Conservation (phyloP, 2,797 vertebrate species). For the Poecilia wingei region DNA sequence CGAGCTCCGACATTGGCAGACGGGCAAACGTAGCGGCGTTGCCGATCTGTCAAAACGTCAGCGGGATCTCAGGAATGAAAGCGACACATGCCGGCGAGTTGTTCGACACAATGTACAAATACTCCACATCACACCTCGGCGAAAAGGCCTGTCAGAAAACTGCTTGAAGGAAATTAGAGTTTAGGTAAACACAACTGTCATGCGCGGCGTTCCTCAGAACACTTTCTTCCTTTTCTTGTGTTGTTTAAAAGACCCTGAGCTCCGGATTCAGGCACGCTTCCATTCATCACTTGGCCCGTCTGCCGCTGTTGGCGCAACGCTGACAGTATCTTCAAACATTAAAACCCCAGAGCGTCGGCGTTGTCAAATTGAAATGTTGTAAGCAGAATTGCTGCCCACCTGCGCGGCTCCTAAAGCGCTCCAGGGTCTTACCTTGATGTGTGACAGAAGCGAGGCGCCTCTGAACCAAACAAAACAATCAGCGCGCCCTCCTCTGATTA, state of each 20-base stretch:
- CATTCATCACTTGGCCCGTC: conserved; percentile 58
- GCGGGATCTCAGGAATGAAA: conserved; percentile 66
- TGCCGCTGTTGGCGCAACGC: conserved; percentile 52
- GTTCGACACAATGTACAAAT: conserved; percentile 75
- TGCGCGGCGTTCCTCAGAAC: conserved; percentile 46
- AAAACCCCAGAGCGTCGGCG: conserved; percentile 57
- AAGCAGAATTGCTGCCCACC: conserved; percentile 60
- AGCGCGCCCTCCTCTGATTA: conserved; percentile 54
- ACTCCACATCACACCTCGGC: conserved; percentile 62
- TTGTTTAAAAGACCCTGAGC: conserved; percentile 59
- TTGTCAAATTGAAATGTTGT: conserved; percentile 70
- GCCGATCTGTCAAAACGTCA: conserved; percentile 78
- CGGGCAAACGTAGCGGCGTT: conserved; percentile 47
- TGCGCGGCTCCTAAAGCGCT: conserved; percentile 49
- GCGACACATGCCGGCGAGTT: conserved; percentile 64
- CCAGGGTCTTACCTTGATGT: conserved; percentile 66
- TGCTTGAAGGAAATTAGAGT: conserved; percentile 66
- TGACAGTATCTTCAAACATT: conserved; percentile 63
- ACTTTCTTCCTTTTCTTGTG: conserved; percentile 38
- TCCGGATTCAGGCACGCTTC: conserved; percentile 50
- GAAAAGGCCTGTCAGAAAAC: conserved; percentile 66
- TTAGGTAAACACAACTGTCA: conserved; percentile 73
- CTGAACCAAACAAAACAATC: conserved; percentile 51
- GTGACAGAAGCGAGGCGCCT: conserved; percentile 50
- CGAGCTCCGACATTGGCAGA: conserved; percentile 57